Conservation (phyloP, 2,113 vertebrate genomes). For the Perca schrenkii region DNA sequence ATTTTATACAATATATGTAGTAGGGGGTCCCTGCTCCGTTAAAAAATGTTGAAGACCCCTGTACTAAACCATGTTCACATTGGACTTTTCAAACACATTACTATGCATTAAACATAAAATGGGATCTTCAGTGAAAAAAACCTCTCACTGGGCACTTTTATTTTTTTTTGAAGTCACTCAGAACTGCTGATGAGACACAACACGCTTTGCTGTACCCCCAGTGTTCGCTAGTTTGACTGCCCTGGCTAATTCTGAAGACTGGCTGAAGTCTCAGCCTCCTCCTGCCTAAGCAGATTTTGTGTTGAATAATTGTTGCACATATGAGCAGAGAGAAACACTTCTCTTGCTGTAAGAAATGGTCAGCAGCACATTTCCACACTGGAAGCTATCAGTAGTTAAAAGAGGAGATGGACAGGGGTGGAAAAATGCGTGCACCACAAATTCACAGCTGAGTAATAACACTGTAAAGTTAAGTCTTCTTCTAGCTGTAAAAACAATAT, state of each 20-base stretch:
- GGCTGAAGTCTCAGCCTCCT: constrained; percentile 46
- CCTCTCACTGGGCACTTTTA: constrained; percentile 23
- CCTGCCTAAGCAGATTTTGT: constrained; percentile 59
- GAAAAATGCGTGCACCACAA: constrained; percentile 18
- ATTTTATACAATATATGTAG: too few relatives aligned
- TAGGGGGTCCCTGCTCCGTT: too few relatives aligned
- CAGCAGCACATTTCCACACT: constrained; percentile 29
- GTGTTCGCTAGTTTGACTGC: constrained; percentile 52
- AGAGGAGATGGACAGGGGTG: constrained; percentile 19
- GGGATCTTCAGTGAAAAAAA: constrained; percentile 26
- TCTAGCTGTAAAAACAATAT: not conserved
- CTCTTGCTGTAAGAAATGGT: constrained; percentile 34
- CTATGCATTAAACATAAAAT: constrained; percentile 55
- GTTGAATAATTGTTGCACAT: constrained; percentile 56
- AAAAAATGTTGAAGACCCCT: too few relatives aligned
- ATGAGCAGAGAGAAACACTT: constrained; percentile 41
- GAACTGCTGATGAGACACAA: constrained; percentile 73
- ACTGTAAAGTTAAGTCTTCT: constrained; percentile 1
- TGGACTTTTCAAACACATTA: constrained; percentile 43
- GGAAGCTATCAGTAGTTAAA: constrained; percentile 41
- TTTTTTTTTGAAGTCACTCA: constrained; percentile 48
- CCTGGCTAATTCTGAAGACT: constrained; percentile 49
- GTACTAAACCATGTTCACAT: constrained; percentile 17
- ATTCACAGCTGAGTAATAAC: constrained; percentile 41
- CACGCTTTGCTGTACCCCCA: constrained; percentile 30